Evolutionary conservation across 2,113 vertebrate species (phyloP).

Genomic region (Raja brachyura): DNA sequence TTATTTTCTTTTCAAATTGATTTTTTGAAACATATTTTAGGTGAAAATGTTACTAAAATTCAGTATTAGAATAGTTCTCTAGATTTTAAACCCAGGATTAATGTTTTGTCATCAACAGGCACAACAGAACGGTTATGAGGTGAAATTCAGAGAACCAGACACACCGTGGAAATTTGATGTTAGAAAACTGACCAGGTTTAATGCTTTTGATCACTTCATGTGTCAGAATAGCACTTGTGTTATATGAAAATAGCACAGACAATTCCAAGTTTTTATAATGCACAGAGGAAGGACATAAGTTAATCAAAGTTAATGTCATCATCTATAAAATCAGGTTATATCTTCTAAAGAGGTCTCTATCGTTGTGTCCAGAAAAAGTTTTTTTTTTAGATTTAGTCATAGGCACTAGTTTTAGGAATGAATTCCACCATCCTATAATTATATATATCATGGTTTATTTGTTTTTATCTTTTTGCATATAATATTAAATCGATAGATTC

Average conservation of each 20-base stretch:
- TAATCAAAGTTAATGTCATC: background rate
- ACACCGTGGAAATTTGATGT: conserved; percentile 72
- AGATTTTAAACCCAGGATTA: background rate
- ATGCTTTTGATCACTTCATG: conserved; percentile 41
- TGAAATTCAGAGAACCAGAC: conserved; percentile 66
- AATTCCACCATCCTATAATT: background rate
- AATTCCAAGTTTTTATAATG: background rate
- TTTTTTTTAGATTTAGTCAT: background rate
- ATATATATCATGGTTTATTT: background rate
- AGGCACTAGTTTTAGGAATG: background rate
- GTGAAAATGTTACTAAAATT: background rate
- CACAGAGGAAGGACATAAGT: background rate
- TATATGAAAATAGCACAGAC: background rate
- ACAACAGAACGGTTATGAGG: conserved; percentile 62
- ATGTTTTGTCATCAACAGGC: conserved; percentile 56
- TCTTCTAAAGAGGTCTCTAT: background rate
- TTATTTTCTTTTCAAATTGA: background rate
- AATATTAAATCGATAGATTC: background rate
- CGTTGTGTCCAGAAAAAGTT: too few relatives aligned
- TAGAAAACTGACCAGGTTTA: conserved; percentile 63
- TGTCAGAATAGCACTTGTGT: background rate
- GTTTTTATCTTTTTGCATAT: background rate
- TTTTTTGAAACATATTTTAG: background rate
- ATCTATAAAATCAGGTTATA: background rate
- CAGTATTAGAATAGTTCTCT: background rate